Base-by-base conservation (phyloP, 2,888 invertebrate genomes). In the Cryptus armator region DNA sequence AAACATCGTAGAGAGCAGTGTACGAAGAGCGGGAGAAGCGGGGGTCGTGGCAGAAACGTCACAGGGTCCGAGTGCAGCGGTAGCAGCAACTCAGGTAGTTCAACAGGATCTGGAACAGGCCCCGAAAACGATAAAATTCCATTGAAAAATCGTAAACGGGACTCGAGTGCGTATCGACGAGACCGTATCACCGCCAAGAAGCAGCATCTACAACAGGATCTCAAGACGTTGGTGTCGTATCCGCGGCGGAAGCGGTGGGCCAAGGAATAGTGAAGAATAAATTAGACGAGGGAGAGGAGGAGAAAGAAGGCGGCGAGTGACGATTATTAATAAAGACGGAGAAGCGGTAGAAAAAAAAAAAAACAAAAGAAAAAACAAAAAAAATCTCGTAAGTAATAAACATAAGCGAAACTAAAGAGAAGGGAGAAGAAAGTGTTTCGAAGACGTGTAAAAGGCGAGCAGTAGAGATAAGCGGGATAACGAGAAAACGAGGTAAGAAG, bases 211-310 rank as follows among this genome's bases (percentile, higher is more conserved):
- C 48, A 78, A 62, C 83, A 74, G 79, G 81, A 88, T 86, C 84
- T 84, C 74, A 90, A 92, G 90, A 90, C 91, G 90, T 90, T 93
- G 90, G 90, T 91, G 91, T 91, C 91, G 91, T 89, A 88, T 89
- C 92, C 90, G 89, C 89, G 91, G 90, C 91, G 93, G 90, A 92
- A 92, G 89, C 90, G 90, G 86, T 89, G 91, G 90, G 90, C 90
- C 90, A 89, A 91, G 88, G 92, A 93, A 93, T 93, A 93, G 93
- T 92, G 89, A 91, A 91, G 87, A 90, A 87, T 87, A 89, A 82
- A 87, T 86, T 77, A 86, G 83, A 82, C 81, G 85, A 80, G 85
- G 86, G 88, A 85, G 88, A 88, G 86, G 85, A 87, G 83, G 89
- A 88, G 88, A 87, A 88, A 82, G 87, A 88, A 86, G 89, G 84